phyloP scores from a whole-genome alignment of 2,888 invertebrate genomes.

The Coremacera marginata region DNA sequence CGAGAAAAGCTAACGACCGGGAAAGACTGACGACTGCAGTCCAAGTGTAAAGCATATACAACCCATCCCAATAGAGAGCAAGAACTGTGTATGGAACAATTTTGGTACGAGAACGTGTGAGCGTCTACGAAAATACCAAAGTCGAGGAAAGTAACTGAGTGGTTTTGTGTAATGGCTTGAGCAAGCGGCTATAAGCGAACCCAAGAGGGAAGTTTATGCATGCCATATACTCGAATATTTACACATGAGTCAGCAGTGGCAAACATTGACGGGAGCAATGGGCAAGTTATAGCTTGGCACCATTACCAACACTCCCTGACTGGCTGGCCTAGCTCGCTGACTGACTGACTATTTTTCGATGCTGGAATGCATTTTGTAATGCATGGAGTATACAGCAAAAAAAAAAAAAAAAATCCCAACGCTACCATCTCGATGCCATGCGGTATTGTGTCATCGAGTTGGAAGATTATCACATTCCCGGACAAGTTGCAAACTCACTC shows the following conservation, averaged over 20 bases:
- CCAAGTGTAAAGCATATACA: background rate
- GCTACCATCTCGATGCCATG: background rate
- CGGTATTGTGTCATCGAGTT: slow-evolving; percentile 36
- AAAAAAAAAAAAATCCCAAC: slow-evolving; percentile 1
- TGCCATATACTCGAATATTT: slow-evolving; percentile 1
- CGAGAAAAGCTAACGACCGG: slow-evolving; percentile 37
- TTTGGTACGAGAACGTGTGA: background rate
- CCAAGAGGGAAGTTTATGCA: background rate
- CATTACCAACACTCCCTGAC: slow-evolving; percentile 5
- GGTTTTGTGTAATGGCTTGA: background rate
- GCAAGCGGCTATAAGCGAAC: background rate
- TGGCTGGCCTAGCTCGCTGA: slow-evolving; percentile 6
- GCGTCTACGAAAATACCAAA: background rate
- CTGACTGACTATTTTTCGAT: slow-evolving; percentile 1
- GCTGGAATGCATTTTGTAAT: background rate
- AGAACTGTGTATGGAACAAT: background rate
- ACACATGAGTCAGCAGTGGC: slow-evolving; percentile 25
- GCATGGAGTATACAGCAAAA: background rate
- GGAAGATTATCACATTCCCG: slow-evolving; percentile 30
- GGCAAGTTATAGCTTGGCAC: background rate
- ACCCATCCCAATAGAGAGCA: slow-evolving; percentile 28
- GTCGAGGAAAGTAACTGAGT: background rate
- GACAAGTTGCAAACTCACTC: background rate
- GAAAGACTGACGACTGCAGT: slow-evolving; percentile 11
- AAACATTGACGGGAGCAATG: background rate